Base-by-base conservation (phyloP, 2,113 vertebrate species). In the Haemorhous mexicanus region DNA sequence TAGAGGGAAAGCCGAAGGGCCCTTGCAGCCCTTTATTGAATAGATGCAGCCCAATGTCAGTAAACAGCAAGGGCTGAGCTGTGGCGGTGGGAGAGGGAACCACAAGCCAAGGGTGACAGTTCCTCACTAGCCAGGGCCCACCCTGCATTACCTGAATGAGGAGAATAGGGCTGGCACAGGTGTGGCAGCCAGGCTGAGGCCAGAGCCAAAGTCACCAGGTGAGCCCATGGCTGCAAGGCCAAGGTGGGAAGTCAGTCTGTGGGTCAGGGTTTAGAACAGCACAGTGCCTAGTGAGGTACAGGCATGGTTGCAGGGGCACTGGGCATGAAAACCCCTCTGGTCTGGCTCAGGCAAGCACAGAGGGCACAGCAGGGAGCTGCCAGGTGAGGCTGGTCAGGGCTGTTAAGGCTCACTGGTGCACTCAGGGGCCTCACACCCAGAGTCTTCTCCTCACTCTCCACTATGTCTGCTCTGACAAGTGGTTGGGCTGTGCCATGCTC, bases 171-270 rank as follows among this genome's bases (percentile, higher is more conserved):
- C 21, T 52, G 32, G 35, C 5, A 11, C 10, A 13, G 15, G 3
- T 9, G 10, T 4, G 6, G 26, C 55, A 92, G 41, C 5, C 1
- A 3, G 32, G 49, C 27, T 73, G 37, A 73, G n/a, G 14, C 37
- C 32, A 61, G 19, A 93, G 37, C 19, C 35, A 20, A 41, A 32
- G 16, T n/a, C 75, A 80, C 10, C 67, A 79, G 41, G 28, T 3
- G 18, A 49, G 12, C 16, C 58, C 49, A 17, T 0, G 1, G 11
- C 1, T 1, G 22, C 41, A 32, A 32, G 7, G 15, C 53, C 37
- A 58, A 64, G 53, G 16, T 5, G 2, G 7, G 16, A 92, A 70
- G 32, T 18, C 56, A 64, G 14, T 18, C 37, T 4, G 0, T 17
- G 27, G 15, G 32, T 66, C 43, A 35, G 18, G 24, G 7, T 11